Percentiles rank a stretch among this genome's conserved stretches.
These are phyloP conservation scores for Timandra comae DNA, from an alignment of 2,888 invertebrate species.

Conservation along the genomic window DNA sequence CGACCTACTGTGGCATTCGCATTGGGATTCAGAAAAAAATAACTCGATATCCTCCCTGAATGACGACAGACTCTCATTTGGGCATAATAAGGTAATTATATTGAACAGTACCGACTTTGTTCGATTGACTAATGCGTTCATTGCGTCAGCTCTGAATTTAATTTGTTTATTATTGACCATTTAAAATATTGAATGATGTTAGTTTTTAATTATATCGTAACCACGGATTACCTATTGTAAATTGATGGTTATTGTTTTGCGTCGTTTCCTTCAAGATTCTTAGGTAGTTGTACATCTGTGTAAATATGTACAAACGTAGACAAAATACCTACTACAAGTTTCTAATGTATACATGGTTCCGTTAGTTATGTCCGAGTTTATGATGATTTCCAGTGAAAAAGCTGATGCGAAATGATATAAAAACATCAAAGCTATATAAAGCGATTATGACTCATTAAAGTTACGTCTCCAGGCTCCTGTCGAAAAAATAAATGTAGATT, in stretches of 20 bases:
- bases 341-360: constrained; percentile 2
- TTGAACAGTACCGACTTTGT: constrained; percentile 23
- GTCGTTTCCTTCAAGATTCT: no score
- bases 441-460: no score
- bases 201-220: neutral
- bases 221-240: no score
- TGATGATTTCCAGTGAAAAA: no score
- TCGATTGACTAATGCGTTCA: constrained; percentile 6
- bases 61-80: constrained; percentile 71
- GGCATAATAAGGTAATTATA: constrained; percentile 60
- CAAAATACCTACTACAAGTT: neutral
- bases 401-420: no score
- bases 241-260: no score
- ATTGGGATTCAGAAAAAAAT: constrained; percentile 82
- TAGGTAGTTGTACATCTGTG: no score
- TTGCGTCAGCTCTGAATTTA: constrained; percentile 1
- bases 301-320: no score
- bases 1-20: constrained; percentile 80
- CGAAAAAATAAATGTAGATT: no score
- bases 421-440: no score
- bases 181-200: constrained; percentile 5
- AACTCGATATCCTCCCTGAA: constrained; percentile 78
- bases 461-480: no score
- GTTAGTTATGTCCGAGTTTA: constrained; percentile 4
- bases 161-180: neutral